phyloP scores from a whole-genome alignment of 2,888 invertebrate genomes.

The Allophyes oxyacanthae region DNA sequence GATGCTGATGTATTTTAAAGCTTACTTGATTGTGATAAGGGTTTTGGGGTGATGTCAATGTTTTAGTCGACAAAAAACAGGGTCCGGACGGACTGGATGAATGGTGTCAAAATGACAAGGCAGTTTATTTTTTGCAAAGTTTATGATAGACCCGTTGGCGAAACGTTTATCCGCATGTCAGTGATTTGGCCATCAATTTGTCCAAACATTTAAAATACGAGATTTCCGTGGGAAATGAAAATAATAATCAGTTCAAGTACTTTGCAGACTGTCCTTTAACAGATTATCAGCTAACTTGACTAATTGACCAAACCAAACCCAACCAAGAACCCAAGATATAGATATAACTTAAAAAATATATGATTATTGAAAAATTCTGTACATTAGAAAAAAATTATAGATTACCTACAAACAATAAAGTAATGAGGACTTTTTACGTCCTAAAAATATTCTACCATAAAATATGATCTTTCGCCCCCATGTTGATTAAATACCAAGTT shows the following conservation, averaged over 20 bases:
- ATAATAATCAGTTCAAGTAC: conserved; percentile 1
- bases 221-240: conserved; percentile 25
- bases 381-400: too few relatives aligned
- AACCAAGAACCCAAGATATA: too few relatives aligned
- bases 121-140: conserved; percentile 81
- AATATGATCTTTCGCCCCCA: too few relatives aligned
- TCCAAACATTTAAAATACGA: conserved; percentile 38
- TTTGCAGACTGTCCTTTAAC: too few relatives aligned
- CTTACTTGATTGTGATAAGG: conserved; percentile 52
- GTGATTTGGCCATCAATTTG: conserved; percentile 41
- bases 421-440: too few relatives aligned
- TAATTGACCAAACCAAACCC: too few relatives aligned
- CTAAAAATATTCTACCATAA: too few relatives aligned
- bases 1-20: conserved; percentile 38
- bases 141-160: conserved; percentile 69
- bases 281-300: too few relatives aligned
- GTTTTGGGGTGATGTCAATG: conserved; percentile 16
- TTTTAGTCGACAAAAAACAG: conserved; percentile 57
- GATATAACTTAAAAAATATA: too few relatives aligned
- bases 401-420: too few relatives aligned
- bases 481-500: too few relatives aligned
- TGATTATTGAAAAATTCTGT: too few relatives aligned
- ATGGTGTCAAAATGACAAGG: conserved; percentile 88
- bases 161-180: conserved; percentile 53
- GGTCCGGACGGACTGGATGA: conserved; percentile 81